Conservation (phyloP, 1,140 invertebrate species). For the Pararge aegeria region DNA sequence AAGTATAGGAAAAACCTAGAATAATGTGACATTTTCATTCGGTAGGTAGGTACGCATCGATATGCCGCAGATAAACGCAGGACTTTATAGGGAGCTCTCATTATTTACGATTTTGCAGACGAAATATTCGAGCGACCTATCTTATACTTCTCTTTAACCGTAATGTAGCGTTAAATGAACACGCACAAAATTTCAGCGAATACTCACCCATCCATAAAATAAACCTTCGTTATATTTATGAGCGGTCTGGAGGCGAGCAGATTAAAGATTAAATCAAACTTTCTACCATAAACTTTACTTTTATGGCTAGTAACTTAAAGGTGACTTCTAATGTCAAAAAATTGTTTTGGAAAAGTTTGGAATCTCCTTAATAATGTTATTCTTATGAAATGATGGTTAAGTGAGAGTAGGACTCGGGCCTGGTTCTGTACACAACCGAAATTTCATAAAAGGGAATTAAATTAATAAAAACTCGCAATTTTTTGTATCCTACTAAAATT, state of each 20-base stretch:
- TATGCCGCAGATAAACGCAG: no score
- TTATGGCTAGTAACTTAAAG: not conserved
- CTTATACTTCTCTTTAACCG: not conserved
- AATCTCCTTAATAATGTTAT: no score
- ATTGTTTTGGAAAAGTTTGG: no score
- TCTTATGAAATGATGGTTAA: no score
- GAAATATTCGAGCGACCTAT: not conserved
- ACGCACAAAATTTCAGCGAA: slow-evolving; percentile 4
- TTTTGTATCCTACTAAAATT: no score
- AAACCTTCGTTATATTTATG: slow-evolving; percentile 7
- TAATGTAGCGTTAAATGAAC: slow-evolving; percentile 10
- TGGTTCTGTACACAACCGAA: no score
- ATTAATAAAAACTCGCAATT: no score
- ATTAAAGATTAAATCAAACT: slow-evolving; percentile 6
- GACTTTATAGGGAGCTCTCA: not conserved
- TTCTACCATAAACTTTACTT: not conserved
- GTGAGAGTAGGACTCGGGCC: no score
- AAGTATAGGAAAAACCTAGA: no score
- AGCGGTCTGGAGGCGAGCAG: not conserved
- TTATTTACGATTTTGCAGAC: not conserved
- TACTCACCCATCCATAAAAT: slow-evolving; percentile 2
- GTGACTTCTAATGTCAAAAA: not conserved
- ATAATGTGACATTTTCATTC: no score
- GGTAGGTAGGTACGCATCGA: no score
- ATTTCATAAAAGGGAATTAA: no score